Conservation (phyloP, 2,888 invertebrate species). For the Meloe dianella region DNA sequence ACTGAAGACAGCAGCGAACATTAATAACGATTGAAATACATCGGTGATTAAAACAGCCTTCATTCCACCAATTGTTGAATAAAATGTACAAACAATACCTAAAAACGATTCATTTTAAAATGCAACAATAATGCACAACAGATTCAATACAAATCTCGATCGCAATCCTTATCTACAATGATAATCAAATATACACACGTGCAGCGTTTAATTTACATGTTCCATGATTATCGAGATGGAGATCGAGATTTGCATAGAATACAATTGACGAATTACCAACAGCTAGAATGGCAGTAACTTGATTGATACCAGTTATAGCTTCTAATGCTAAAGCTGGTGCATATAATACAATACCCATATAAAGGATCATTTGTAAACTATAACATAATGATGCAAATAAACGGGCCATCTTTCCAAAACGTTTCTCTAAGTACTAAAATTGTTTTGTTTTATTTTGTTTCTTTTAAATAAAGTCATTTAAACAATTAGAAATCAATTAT, state of each 20-base stretch:
- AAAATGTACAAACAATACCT: constrained; percentile 81
- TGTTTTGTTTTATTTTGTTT: too few relatives aligned
- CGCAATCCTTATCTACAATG: constrained; percentile 1
- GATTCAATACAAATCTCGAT: not conserved
- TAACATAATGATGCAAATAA: constrained; percentile 83
- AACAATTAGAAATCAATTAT: too few relatives aligned
- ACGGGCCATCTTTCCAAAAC: constrained; percentile 81
- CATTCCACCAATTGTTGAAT: constrained; percentile 88
- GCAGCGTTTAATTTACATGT: too few relatives aligned
- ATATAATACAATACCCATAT: constrained; percentile 91
- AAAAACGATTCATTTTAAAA: constrained; percentile 35
- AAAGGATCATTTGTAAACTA: constrained; percentile 86
- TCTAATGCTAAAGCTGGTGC: constrained; percentile 91
- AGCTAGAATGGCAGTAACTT: constrained; percentile 73
- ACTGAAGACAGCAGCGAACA: constrained; percentile 83
- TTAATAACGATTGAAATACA: constrained; percentile 81
- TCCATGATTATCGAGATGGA: too few relatives aligned
- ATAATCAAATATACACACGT: too few relatives aligned
- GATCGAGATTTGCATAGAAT: not conserved
- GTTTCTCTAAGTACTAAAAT: constrained; percentile 81
- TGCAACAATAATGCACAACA: constrained; percentile 7
- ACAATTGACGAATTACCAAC: constrained; percentile 61
- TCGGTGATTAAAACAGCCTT: constrained; percentile 90
- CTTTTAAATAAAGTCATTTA: too few relatives aligned
- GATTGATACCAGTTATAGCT: constrained; percentile 81